Evolutionary conservation across 1,140 invertebrate genomes (phyloP).

Genomic region (Zaprionus vittiger): DNA sequence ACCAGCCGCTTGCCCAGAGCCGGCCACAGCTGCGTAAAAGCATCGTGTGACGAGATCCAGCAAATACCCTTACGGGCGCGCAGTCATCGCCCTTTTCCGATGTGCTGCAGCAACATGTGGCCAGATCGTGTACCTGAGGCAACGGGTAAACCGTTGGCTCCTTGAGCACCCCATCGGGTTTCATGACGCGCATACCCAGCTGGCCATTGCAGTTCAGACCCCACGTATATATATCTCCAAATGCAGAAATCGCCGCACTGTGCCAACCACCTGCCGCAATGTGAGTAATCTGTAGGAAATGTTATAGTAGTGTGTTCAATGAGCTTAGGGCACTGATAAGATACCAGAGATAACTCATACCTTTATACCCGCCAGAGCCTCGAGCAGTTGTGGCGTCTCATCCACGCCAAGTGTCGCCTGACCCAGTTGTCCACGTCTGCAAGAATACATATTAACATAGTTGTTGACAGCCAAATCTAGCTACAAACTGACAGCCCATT

Average conservation of each 20-base stretch:
- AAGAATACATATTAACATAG: constrained; percentile 6
- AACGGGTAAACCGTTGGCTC: constrained; percentile 75
- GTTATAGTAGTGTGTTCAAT: constrained; percentile 15
- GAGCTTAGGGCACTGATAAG: constrained; percentile 27
- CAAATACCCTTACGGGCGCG: constrained; percentile 86
- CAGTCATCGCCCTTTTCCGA: constrained; percentile 35
- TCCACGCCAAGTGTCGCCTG: constrained; percentile 88
- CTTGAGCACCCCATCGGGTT: constrained; percentile 58
- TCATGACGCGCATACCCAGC: constrained; percentile 87
- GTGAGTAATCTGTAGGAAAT: constrained; percentile 84
- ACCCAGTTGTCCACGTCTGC: constrained; percentile 93
- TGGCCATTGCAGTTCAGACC: constrained; percentile 96
- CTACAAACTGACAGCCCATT: constrained; percentile 88
- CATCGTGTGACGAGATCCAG: constrained; percentile 89
- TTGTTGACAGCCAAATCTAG: background rate
- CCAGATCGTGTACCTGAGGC: constrained; percentile 69
- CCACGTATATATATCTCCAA: constrained; percentile 94
- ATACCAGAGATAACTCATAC: constrained; percentile 52
- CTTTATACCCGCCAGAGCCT: constrained; percentile 90
- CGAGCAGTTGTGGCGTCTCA: constrained; percentile 87
- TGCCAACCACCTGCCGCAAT: constrained; percentile 94
- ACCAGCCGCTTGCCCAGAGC: constrained; percentile 90
- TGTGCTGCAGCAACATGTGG: constrained; percentile 69
- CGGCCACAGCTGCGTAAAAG: constrained; percentile 86
- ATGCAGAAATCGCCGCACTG: constrained; percentile 89